phyloP scores from a whole-genome alignment of 2,113 vertebrate genomes.

The Thamnaconus septentrionalis region DNA sequence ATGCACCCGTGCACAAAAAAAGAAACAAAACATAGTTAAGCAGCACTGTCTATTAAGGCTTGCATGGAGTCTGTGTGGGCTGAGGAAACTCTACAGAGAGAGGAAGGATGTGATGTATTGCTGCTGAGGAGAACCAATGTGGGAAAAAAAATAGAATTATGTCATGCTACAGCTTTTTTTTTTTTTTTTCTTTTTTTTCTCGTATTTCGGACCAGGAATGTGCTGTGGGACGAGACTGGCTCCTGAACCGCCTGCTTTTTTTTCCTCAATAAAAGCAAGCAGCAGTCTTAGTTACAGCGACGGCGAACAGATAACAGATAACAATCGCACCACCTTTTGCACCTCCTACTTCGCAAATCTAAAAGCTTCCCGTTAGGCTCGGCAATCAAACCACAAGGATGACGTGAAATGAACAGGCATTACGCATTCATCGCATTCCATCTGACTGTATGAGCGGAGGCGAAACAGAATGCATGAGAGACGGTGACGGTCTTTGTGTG shows the following conservation, averaged over 20 bases:
- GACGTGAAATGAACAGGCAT: background rate
- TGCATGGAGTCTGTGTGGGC: constrained; percentile 55
- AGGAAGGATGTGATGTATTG: constrained; percentile 6
- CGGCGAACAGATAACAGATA: too few relatives aligned
- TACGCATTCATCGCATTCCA: too few relatives aligned
- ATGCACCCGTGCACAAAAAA: too few relatives aligned
- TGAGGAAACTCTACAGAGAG: constrained; percentile 13
- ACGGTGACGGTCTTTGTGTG: constrained; percentile 17
- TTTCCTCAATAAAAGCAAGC: background rate
- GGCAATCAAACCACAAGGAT: constrained; percentile 22
- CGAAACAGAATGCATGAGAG: constrained; percentile 6
- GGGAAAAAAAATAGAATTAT: background rate
- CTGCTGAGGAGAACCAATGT: constrained; percentile 17
- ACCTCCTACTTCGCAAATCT: background rate
- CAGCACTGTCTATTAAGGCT: constrained; percentile 70
- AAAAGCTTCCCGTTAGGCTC: constrained; percentile 10
- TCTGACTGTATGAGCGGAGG: background rate
- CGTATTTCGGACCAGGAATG: constrained; percentile 19
- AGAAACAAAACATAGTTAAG: constrained; percentile 34
- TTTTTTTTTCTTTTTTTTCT: background rate
- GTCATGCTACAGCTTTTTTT: too few relatives aligned
- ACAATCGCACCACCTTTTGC: constrained; percentile 2
- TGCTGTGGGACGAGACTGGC: background rate
- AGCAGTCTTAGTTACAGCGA: constrained; percentile 1
- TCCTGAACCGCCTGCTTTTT: background rate